phyloP scores from a whole-genome alignment of 2,797 vertebrate species.

The Astyanax mexicanus region DNA sequence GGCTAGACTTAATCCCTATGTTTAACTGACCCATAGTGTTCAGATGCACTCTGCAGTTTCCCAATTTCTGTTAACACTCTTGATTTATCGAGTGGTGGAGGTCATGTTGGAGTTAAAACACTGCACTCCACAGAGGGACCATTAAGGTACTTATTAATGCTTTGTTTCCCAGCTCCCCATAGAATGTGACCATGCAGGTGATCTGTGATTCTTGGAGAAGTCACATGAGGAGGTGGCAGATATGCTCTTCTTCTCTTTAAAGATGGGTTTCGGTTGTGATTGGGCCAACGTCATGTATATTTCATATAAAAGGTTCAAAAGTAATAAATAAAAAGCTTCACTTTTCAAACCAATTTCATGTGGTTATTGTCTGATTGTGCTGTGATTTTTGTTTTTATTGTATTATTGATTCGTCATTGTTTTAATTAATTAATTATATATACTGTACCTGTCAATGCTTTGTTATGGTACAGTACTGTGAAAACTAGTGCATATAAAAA shows the following conservation, averaged over 20 bases:
- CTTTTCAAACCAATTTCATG: constrained; percentile 68
- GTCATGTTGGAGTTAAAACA: background rate
- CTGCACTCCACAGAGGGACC: background rate
- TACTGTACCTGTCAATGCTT: too few relatives aligned
- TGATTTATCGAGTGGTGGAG: background rate
- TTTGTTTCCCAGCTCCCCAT: background rate
- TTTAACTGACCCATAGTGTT: too few relatives aligned
- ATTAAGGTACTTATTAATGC: background rate
- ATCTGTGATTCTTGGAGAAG: background rate
- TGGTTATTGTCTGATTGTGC: background rate
- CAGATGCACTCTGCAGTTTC: background rate
- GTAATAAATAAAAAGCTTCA: constrained; percentile 64
- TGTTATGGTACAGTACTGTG: too few relatives aligned
- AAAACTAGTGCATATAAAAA: too few relatives aligned
- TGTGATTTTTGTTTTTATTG: background rate
- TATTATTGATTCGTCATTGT: background rate
- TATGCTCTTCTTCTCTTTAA: constrained; percentile 19
- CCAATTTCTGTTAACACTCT: too few relatives aligned
- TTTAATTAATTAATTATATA: too few relatives aligned
- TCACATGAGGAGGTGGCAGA: too few relatives aligned
- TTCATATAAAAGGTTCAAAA: constrained; percentile 73
- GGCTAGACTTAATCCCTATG: too few relatives aligned
- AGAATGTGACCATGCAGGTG: constrained; percentile 33
- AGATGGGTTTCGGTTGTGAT: constrained; percentile 55
- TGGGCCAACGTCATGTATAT: constrained; percentile 65